Base-by-base conservation (phyloP, 2,888 invertebrate species). In the Anaspis maculata region DNA sequence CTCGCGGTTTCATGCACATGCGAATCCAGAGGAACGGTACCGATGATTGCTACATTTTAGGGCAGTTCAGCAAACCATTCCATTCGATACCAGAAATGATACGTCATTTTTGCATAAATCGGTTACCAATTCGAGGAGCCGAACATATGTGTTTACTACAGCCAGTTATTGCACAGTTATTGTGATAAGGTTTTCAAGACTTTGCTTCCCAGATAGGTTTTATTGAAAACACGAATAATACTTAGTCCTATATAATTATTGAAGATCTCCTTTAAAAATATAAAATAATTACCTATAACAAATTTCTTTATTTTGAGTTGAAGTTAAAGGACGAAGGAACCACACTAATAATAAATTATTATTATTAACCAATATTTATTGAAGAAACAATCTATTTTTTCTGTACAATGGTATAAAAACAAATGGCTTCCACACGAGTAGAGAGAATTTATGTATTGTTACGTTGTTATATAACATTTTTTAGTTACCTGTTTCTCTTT, bases 1-100 rank as follows among this genome's bases (percentile, higher is more conserved):
- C 89, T 32, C 78, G 88, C 57, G 92, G 95, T 29, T 94, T 91
- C 57, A 94, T 96, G 88, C 95, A 96, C 65, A 91, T 96, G 86
- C 79, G 92, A 51, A 95, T 96, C 44, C 87, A 88, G 61, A 80
- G 80, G 50, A 77, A 79, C 54, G 68, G 69, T 9, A 77, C 78
- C 32, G 71, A 76, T 9, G 86, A 86, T 37, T 82, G 84, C 37
- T 95, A 83, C 62, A 89, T 92, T 32, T 69, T 96, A 50, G 95
- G 95, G 3, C 86, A 88, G 58, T 94, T 92, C 61, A 87, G 90
- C 57, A 88, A 90, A 45, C 90, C 91, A 13, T 96, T 95, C 62
- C 78, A 81, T 27, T 84, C 82, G 30, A 91, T 96, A 45, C 92
- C 95, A n/a, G 86, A 89, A 56, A 86, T 96, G 79, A 88, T 96